Evolutionary conservation across 2,888 invertebrate species (phyloP).

Genomic region (Drosophila kambysellisi): DNA sequence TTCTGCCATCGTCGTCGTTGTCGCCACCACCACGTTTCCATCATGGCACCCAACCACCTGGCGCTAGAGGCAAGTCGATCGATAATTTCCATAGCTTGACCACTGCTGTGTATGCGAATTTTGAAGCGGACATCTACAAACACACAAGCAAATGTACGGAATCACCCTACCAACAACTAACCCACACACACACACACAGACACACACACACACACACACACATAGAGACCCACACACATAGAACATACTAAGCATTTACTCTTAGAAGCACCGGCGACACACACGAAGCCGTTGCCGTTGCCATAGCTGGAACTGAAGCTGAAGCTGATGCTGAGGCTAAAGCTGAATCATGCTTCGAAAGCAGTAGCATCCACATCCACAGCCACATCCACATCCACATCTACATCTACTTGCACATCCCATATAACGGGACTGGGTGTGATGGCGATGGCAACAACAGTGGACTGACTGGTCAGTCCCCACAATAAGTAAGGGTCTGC

Average conservation of each 20-base stretch:
- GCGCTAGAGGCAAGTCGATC: constrained; percentile 84
- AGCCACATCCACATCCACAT: constrained; percentile 40
- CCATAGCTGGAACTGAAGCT: constrained; percentile 25
- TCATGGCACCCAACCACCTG: constrained; percentile 81
- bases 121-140: constrained; percentile 82
- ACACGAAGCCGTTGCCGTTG: constrained; percentile 55
- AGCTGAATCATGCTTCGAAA: constrained; percentile 77
- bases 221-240: constrained; percentile 33
- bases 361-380: constrained; percentile 62
- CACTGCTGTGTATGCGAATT: constrained; percentile 84
- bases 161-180: constrained; percentile 61
- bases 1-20: constrained; percentile 66
- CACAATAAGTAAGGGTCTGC: constrained; percentile 81
- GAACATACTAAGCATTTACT: constrained; percentile 61
- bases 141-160: constrained; percentile 67
- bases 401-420: constrained; percentile 19
- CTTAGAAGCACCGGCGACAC: constrained; percentile 74
- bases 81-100: constrained; percentile 85
- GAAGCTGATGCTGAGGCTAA: constrained; percentile 47
- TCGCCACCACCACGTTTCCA: constrained; percentile 71
- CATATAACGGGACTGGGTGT: constrained; percentile 43
- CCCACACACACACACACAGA: constrained; percentile 38
- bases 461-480: constrained; percentile 57
- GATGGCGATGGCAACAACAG: constrained; percentile 61
- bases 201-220: constrained; percentile 36